A percentile compares a stretch with the other conserved stretches of the same genome.
phyloP scores from a whole-genome alignment of 1,140 invertebrate species.

The Neodiprion virginianus region DNA sequence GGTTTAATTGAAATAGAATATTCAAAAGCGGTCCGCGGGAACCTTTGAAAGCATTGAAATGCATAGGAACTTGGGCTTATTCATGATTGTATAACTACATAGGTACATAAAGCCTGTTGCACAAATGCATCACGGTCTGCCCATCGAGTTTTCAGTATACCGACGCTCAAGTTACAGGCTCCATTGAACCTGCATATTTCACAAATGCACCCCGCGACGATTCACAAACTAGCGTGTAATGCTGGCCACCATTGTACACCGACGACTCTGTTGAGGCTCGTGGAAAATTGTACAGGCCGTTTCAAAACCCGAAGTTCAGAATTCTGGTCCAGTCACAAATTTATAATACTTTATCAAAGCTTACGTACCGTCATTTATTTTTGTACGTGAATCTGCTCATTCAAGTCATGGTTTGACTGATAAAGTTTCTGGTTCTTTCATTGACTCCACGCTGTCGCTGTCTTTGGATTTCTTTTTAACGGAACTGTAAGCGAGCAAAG shows the following conservation, averaged over 20 bases:
- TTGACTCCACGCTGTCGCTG: no score
- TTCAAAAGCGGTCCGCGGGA: not conserved
- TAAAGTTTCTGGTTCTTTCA: no score
- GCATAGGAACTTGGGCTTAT: slow-evolving; percentile 39
- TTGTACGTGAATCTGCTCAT: no score
- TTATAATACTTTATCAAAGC: no score
- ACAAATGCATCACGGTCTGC: slow-evolving; percentile 36
- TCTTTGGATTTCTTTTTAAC: not conserved
- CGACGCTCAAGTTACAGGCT: slow-evolving; percentile 19
- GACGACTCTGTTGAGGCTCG: not conserved
- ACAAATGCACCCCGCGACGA: slow-evolving; percentile 17
- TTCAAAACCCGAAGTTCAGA: not conserved
- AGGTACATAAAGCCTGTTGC: slow-evolving; percentile 39
- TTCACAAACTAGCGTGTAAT: slow-evolving; percentile 16
- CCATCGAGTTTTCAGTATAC: slow-evolving; percentile 26
- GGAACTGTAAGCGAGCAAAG: not conserved
- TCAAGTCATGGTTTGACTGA: no score
- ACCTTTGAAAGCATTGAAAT: slow-evolving; percentile 20
- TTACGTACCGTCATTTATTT: no score
- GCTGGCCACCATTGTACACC: not conserved
- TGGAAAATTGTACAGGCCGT: not conserved
- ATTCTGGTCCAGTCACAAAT: not conserved
- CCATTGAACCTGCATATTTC: slow-evolving; percentile 14
- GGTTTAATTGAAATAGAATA: slow-evolving; percentile 6
- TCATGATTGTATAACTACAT: slow-evolving; percentile 40